Percentiles rank a stretch among this genome's conserved stretches.
These are phyloP conservation scores for Scaptomyza polygonia DNA, from an alignment of 2,888 invertebrate species.

Conservation along the genomic window DNA sequence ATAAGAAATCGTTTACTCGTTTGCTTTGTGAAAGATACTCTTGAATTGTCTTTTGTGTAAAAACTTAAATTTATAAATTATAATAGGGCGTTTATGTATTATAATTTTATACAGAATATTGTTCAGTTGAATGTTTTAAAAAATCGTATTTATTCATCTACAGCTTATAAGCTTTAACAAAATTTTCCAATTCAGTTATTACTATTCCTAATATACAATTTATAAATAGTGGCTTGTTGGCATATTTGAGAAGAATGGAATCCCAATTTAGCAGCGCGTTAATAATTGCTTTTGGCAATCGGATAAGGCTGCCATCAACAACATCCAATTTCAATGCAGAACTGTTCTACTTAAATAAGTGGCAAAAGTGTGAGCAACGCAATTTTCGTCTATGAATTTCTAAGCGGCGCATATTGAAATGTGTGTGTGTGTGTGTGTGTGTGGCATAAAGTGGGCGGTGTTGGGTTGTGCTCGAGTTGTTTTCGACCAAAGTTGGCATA, in stretches of 20 bases:
- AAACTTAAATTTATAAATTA: too few relatives aligned
- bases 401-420: constrained; percentile 46
- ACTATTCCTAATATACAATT: neutral
- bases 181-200: too few relatives aligned
- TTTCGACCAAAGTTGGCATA: constrained; percentile 53
- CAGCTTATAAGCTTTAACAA: too few relatives aligned
- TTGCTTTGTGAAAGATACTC: too few relatives aligned
- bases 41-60: too few relatives aligned
- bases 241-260: neutral
- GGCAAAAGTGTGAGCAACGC: constrained; percentile 56
- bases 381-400: constrained; percentile 68
- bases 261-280: neutral
- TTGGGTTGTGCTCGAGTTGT: constrained; percentile 18
- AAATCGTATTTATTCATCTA: too few relatives aligned
- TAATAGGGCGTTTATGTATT: too few relatives aligned
- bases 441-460: neutral
- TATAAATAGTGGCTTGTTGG: constrained; percentile 4
- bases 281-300: constrained; percentile 7
- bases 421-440: constrained; percentile 1
- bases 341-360: constrained; percentile 34
- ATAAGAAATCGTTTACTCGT: too few relatives aligned
- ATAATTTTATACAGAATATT: too few relatives aligned
- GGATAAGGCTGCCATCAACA: constrained; percentile 3
- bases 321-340: constrained; percentile 13
- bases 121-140: too few relatives aligned